These are phyloP conservation scores for Loxodonta africana DNA, from an alignment of 2,113 vertebrate species.

Conservation along the genomic window DNA sequence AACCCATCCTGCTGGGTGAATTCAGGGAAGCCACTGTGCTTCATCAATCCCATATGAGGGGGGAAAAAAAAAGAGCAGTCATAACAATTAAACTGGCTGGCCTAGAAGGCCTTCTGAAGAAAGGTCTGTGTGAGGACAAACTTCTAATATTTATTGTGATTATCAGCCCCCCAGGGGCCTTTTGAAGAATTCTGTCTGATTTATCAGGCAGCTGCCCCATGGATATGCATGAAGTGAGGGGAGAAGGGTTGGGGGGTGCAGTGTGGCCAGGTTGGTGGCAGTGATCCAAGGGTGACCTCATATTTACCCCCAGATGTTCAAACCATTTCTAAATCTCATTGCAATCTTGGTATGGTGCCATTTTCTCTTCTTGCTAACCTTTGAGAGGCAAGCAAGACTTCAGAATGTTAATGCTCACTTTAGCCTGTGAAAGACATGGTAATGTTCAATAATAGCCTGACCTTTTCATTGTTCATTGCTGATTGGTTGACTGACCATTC, in stretches of 20 bases:
- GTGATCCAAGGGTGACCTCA: slow-evolving; percentile 71
- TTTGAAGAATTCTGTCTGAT: slow-evolving; percentile 85
- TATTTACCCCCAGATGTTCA: slow-evolving; percentile 73
- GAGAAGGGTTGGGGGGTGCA: neutral
- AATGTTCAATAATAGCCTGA: slow-evolving; percentile 57
- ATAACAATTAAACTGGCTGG: slow-evolving; percentile 77
- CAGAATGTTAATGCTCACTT: slow-evolving; percentile 73
- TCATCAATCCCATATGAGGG: slow-evolving; percentile 76
- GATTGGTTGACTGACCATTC: slow-evolving; percentile 66
- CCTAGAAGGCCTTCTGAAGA: slow-evolving; percentile 72
- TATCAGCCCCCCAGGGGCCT: slow-evolving; percentile 76
- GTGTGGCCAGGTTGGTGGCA: slow-evolving; percentile 17
- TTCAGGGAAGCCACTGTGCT: slow-evolving; percentile 71
- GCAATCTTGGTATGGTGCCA: slow-evolving; percentile 34
- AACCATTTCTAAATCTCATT: slow-evolving; percentile 65
- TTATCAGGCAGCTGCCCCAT: slow-evolving; percentile 77
- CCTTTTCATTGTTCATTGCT: slow-evolving; percentile 74
- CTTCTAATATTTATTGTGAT: slow-evolving; percentile 84
- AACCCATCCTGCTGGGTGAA: slow-evolving; percentile 79
- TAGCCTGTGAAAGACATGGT: slow-evolving; percentile 60
- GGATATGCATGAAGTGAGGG: slow-evolving; percentile 63
- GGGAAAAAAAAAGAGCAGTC: slow-evolving; percentile 57
- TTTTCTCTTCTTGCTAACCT: slow-evolving; percentile 73
- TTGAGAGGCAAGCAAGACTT: slow-evolving; percentile 48
- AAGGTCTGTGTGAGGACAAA: slow-evolving; percentile 80